Evolutionary conservation across 2,797 vertebrate species (phyloP), one percentile per base, ranked within the genome.

Genomic region (Coregonus suidteri): DNA sequence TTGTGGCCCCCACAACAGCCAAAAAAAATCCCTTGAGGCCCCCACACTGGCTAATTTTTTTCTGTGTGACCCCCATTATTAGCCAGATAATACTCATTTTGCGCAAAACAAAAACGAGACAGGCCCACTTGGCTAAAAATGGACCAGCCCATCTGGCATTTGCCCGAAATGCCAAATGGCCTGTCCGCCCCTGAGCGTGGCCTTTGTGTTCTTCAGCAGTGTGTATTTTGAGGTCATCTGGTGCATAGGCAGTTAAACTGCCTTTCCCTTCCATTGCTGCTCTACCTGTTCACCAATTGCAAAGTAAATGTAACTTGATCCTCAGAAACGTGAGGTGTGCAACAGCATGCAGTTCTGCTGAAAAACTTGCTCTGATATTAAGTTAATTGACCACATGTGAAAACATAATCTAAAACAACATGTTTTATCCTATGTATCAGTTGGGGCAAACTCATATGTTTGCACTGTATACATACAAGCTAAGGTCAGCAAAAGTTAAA

Each of bases 241-340:
- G 14, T 68, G 11, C 41, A 47, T 35, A 15, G 73, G 75, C 35
- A 69, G 73, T 69, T 81, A 51, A 84, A 81, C 82, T 35, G 79
- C 34, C 56, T 7, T 74, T 73, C 41, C 9, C 4, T 59, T 75
- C 47, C 20, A 73, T 84, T 83, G 86, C 83, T 76, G 88, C 73
- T 71, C 79, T 84, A 88, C 91, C 90, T 85, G 91, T 90, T 91
- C 78, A 80, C 37, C 25, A 31, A 34, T 53, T 84, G 80, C 79
- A 85, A 80, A 70, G 79, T 74, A 75, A 79, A 82, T 82, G 86
- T 81, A 91, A 91, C 83, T 71, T 0, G 88, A 91, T 82, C 62
- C 5, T 80, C 41, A 13, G 9, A 62, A 18, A 66, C 81, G 81
- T 83, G 78, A 47, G 41, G 41, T 47, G 41, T 47, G 41, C 41